Base-by-base conservation (phyloP, 2,797 vertebrate species). In the Morus bassanus region DNA sequence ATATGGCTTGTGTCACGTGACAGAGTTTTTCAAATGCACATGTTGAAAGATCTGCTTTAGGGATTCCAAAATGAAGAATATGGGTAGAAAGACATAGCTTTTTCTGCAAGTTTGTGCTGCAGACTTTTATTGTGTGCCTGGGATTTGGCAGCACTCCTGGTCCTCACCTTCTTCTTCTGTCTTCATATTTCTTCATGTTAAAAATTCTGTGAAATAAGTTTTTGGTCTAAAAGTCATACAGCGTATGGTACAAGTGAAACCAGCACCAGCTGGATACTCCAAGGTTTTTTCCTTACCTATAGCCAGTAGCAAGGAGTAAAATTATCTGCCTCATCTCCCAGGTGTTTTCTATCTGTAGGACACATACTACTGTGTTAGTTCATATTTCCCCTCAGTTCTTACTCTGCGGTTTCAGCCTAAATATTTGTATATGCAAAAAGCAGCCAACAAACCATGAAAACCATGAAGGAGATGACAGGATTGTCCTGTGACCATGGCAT, bases 301-400 rank as follows among this genome's bases (percentile, higher is more conserved):
- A 65, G 10, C 4, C 18, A 73, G 17, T 15, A 73, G 10, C 56
- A 83, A 73, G 15, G n/a, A 88, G 41, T 24, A 18, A 56, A 45
- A 43, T 27, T 61, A n/a, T 61, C 18, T 1, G 2, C 13, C 2
- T 53, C 7, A 28, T 68, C 12, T 81, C 13, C 12, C 33, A 51
- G 24, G 14, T 59, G 12, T 53, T 78, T 81, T 57, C 25, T 31
- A 7, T 45, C 18, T 60, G 19, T 54, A 48, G 13, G 28, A 76
- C 14, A 30, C 4, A 10, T 6, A 33, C 6, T 35, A 10, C n/a
- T 43, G 10, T 24, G 5, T 37, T 54, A 41, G 50, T n/a, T 31
- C 11, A 2, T 61, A 5, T 46, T 76, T 64, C 3, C 2, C 5
- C 17, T 41, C 37, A 0, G 0, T 56, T 81, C 41, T 67, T 46